Conservation (phyloP, 2,888 invertebrate species). For the Nephrotoma appendiculata region DNA sequence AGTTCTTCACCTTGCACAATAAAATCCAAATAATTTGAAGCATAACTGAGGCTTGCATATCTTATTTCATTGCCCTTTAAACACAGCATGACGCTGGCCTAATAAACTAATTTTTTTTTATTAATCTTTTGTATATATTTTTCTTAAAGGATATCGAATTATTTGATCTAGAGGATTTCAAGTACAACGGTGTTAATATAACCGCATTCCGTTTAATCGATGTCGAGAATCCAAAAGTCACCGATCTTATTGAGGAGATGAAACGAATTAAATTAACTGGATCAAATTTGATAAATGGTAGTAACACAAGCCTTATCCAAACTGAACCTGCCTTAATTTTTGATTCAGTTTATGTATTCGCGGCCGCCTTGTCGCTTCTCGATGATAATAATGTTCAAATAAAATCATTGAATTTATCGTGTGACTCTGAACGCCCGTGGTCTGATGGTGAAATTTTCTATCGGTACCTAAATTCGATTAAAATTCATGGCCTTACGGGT, state of each 20-base stretch:
- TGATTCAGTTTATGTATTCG: slow-evolving; percentile 73
- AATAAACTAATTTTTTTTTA: background rate
- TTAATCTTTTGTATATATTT: background rate
- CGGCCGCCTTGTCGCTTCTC: slow-evolving; percentile 58
- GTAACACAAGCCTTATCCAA: slow-evolving; percentile 42
- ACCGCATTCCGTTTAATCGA: slow-evolving; percentile 87
- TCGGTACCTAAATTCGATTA: slow-evolving; percentile 59
- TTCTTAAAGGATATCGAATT: slow-evolving; percentile 66
- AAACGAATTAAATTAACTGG: slow-evolving; percentile 78
- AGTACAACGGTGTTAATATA: slow-evolving; percentile 88
- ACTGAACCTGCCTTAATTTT: slow-evolving; percentile 75
- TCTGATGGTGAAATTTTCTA: slow-evolving; percentile 59
- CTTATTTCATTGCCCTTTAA: too few species aligned
- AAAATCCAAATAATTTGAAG: too few species aligned
- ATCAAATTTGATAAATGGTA: slow-evolving; percentile 55
- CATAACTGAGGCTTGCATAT: too few species aligned
- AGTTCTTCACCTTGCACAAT: too few species aligned
- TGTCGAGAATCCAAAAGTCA: slow-evolving; percentile 57
- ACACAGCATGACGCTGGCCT: too few species aligned
- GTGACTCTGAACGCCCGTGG: slow-evolving; percentile 67
- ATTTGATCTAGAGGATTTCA: slow-evolving; percentile 79
- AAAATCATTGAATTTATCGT: slow-evolving; percentile 61
- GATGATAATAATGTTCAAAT: slow-evolving; percentile 49
- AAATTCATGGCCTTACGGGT: slow-evolving; percentile 73
- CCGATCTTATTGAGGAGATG: slow-evolving; percentile 67